phyloP scores from a whole-genome alignment of 2,797 vertebrate species.

The Myoxocephalus aenaeus region DNA sequence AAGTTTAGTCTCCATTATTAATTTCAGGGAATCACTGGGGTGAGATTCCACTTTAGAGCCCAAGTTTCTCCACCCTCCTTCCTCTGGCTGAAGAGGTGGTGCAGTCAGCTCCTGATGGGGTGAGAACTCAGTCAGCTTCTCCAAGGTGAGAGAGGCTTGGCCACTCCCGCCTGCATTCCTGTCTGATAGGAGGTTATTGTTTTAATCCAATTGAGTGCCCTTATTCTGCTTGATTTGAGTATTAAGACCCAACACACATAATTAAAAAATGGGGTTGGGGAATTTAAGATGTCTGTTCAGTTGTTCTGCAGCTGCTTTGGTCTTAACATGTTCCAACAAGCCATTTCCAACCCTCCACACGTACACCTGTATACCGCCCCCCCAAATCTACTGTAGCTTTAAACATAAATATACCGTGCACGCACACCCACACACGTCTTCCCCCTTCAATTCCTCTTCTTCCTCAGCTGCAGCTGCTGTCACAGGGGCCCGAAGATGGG shows the following conservation, averaged over 20 bases:
- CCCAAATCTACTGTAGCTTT: constrained; percentile 12
- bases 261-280: constrained; percentile 64
- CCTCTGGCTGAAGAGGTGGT: constrained; percentile 25
- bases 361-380: background rate
- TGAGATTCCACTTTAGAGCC: background rate
- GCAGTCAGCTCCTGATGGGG: constrained; percentile 39
- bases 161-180: constrained; percentile 26
- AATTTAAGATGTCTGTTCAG: constrained; percentile 50
- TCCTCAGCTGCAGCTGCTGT: constrained; percentile 48
- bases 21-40: background rate
- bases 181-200: constrained; percentile 50
- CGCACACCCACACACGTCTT: background rate
- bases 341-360: constrained; percentile 14
- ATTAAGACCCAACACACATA: constrained; percentile 62
- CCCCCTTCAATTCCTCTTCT: constrained; percentile 34
- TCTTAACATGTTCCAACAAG: constrained; percentile 29
- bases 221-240: constrained; percentile 67
- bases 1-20: background rate
- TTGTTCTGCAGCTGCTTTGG: constrained; percentile 34
- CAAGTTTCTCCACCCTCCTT: background rate
- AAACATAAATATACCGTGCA: constrained; percentile 19
- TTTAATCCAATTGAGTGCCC: constrained; percentile 69
- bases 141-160: constrained; percentile 62
- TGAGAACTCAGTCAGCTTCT: constrained; percentile 52
- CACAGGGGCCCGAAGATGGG: constrained; percentile 31